phyloP scores from a whole-genome alignment of 2,797 vertebrate species.

The Macropodus opercularis region DNA sequence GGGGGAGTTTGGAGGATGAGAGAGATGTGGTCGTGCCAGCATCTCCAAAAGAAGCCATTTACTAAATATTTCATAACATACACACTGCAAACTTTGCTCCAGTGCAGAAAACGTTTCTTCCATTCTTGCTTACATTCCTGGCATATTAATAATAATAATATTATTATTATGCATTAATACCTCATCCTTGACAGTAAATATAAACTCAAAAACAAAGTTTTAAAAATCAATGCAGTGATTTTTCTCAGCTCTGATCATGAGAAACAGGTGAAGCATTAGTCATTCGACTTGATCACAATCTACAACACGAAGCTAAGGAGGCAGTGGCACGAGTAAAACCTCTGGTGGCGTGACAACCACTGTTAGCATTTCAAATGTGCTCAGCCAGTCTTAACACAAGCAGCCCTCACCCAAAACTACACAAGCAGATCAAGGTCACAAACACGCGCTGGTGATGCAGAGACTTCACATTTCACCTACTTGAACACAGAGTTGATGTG shows the following conservation, averaged over 20 bases:
- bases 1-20: conserved; percentile 4
- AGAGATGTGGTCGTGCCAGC: conserved; percentile 5
- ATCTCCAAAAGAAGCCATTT: neutral
- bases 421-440: conserved; percentile 1
- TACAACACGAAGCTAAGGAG: neutral
- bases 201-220: conserved; percentile 1
- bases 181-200: too few species aligned
- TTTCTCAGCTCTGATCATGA: neutral
- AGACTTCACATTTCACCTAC: too few species aligned
- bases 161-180: too few species aligned
- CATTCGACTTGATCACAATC: conserved; percentile 12
- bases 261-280: too few species aligned
- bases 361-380: conserved; percentile 57
- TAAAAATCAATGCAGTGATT: conserved; percentile 5
- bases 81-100: neutral
- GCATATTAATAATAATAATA: too few species aligned
- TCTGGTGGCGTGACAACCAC: conserved; percentile 24
- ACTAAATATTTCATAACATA: conserved; percentile 10
- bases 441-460: conserved; percentile 11
- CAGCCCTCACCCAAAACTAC: conserved; percentile 8
- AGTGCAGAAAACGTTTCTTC: neutral
- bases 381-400: conserved; percentile 20
- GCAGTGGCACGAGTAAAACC: conserved; percentile 32
- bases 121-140: too few species aligned
- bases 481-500: too few species aligned